These are phyloP conservation scores for Gallinago jamesoni DNA, from an alignment of 2,113 vertebrate genomes.

Conservation along the genomic window DNA sequence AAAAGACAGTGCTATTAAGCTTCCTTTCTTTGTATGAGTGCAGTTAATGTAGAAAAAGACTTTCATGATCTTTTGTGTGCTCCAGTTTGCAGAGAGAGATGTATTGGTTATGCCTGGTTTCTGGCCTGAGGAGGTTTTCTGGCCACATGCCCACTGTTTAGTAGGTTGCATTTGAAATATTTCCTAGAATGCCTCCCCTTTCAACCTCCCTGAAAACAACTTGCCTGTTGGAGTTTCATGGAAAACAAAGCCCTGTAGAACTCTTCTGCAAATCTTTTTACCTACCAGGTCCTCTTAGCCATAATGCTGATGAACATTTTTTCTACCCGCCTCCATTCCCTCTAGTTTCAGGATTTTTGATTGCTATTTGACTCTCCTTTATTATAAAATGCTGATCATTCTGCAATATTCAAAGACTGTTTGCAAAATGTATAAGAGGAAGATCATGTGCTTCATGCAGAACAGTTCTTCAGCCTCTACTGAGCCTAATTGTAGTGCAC, in stretches of 20 bases:
- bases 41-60: neutral
- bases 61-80: neutral
- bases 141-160: neutral
- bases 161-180: neutral
- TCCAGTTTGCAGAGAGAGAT: neutral
- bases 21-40: neutral
- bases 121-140: constrained; percentile 9
- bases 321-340: neutral
- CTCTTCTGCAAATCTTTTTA: neutral
- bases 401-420: neutral
- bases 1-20: neutral
- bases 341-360: neutral
- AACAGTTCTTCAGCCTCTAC: neutral
- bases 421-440: neutral
- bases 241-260: neutral
- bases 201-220: neutral
- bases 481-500: neutral
- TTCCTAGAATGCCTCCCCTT: constrained; percentile 22
- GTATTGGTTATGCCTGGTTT: neutral
- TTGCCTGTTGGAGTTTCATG: neutral
- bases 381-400: neutral
- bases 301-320: neutral
- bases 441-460: neutral
- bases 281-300: neutral
- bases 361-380: neutral